These are phyloP conservation scores for Hystrix brachyura DNA, from an alignment of 2,113 vertebrate species.

Conservation along the genomic window DNA sequence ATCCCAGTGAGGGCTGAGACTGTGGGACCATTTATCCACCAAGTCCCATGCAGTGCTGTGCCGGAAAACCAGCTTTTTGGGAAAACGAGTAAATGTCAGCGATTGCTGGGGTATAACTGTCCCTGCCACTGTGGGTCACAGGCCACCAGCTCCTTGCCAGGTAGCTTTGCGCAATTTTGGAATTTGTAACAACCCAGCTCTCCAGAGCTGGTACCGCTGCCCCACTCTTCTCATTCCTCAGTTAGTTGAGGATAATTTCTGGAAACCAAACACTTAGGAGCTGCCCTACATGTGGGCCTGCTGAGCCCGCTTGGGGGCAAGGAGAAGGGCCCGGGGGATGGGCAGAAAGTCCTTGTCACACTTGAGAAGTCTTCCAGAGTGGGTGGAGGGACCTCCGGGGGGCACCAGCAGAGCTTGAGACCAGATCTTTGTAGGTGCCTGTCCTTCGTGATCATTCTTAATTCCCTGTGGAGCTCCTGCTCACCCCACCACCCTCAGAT, in stretches of 20 bases:
- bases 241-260: neutral
- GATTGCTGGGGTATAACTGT: neutral
- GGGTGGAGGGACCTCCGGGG: neutral
- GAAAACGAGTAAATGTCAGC: neutral
- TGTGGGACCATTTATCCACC: neutral
- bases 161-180: neutral
- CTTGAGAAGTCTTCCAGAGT: neutral
- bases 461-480: neutral
- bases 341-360: neutral
- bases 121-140: neutral
- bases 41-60: neutral
- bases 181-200: neutral
- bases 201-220: neutral
- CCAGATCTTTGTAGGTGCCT: neutral
- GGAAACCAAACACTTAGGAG: conserved; percentile 17
- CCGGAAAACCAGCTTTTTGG: conserved; percentile 27
- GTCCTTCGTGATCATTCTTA: neutral
- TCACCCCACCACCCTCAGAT: neutral
- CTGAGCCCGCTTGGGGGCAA: neutral
- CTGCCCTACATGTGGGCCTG: neutral
- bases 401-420: neutral
- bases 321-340: neutral
- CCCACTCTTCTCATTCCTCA: neutral
- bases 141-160: neutral
- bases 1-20: neutral